Evolutionary conservation across 2,113 vertebrate genomes (phyloP).

Genomic region (Bufo gargarizans): DNA sequence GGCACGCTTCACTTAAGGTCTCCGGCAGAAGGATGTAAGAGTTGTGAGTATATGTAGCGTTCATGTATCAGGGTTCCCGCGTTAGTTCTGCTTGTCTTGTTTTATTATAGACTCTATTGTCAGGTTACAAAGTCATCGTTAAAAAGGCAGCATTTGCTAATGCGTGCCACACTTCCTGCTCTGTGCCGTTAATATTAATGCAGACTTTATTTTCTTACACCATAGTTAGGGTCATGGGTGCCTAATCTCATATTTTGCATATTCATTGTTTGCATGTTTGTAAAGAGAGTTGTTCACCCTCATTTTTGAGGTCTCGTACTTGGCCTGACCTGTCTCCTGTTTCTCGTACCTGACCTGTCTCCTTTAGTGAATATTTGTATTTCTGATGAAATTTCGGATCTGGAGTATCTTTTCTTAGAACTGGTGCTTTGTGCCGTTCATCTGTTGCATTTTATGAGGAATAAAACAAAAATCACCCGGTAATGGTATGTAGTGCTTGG

Average conservation of each 20-base stretch:
- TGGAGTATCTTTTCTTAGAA: too few species aligned
- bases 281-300: too few species aligned
- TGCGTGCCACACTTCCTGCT: neutral
- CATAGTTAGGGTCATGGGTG: neutral
- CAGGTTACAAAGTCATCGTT: neutral
- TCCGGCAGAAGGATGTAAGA: neutral
- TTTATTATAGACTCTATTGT: constrained; percentile 22
- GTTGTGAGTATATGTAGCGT: neutral
- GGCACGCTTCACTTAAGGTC: constrained; percentile 33
- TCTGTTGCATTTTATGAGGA: too few species aligned
- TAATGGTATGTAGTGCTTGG: too few species aligned
- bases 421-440: too few species aligned
- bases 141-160: constrained; percentile 19
- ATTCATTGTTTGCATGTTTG: too few species aligned
- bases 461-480: too few species aligned
- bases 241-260: neutral
- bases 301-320: too few species aligned
- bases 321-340: too few species aligned
- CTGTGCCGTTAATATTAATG: neutral
- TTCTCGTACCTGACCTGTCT: too few species aligned
- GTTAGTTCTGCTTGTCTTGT: constrained; percentile 38
- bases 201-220: neutral
- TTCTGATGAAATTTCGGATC: too few species aligned
- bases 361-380: too few species aligned
- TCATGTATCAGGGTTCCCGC: constrained; percentile 19